Evolutionary conservation across 1,140 invertebrate genomes (phyloP).

Genomic region (Lerema accius): DNA sequence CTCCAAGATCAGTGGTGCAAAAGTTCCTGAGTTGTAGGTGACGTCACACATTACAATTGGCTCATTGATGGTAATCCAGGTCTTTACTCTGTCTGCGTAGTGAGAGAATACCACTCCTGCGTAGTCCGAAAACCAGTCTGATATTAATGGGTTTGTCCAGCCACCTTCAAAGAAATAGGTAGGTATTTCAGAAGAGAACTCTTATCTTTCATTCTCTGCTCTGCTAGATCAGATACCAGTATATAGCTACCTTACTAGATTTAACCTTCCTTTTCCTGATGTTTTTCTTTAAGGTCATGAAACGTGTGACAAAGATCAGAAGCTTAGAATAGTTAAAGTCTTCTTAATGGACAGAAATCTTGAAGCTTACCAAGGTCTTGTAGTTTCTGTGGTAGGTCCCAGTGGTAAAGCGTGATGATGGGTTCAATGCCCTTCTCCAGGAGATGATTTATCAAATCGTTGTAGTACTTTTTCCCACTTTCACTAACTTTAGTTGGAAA

Average conservation of each 20-base stretch:
- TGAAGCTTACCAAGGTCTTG: constrained; percentile 44
- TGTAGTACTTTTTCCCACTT: constrained; percentile 71
- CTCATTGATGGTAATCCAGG: constrained; percentile 88
- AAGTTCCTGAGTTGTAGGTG: constrained; percentile 77
- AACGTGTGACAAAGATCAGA: too few species aligned
- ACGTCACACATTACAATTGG: constrained; percentile 83
- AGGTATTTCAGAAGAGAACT: too few species aligned
- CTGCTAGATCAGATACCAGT: too few species aligned
- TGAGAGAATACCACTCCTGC: constrained; percentile 80
- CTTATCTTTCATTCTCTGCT: too few species aligned
- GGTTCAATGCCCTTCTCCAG: too few species aligned
- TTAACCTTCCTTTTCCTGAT: too few species aligned
- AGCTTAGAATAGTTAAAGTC: too few species aligned
- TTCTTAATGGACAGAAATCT: too few species aligned
- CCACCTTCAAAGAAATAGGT: constrained; percentile 66
- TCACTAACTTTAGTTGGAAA: too few species aligned
- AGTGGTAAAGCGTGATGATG: too few species aligned
- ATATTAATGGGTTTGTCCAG: constrained; percentile 39
- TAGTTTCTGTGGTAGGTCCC: constrained; percentile 38
- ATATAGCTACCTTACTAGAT: too few species aligned
- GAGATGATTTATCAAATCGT: constrained; percentile 43
- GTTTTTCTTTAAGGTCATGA: too few species aligned
- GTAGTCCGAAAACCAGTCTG: constrained; percentile 28
- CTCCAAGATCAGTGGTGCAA: constrained; percentile 75
- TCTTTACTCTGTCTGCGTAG: constrained; percentile 84